Evolutionary conservation across 2,113 vertebrate genomes (phyloP).

Genomic region (Chitala chitala): DNA sequence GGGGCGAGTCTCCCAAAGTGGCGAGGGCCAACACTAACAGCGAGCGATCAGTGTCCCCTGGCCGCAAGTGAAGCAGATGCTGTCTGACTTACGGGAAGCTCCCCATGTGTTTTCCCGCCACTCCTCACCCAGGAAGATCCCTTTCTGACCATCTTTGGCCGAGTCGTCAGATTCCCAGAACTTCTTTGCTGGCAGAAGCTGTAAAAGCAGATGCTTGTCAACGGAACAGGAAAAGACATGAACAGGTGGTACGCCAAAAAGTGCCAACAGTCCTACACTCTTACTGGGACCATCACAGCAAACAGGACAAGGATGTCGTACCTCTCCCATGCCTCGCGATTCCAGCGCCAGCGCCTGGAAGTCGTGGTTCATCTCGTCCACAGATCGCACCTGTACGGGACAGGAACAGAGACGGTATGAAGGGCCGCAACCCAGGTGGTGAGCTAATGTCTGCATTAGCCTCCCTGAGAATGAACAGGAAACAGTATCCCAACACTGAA

Average conservation of each 20-base stretch:
- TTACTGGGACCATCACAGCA: too few species aligned
- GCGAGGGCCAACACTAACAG: too few species aligned
- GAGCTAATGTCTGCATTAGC: too few species aligned
- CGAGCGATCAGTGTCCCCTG: too few species aligned
- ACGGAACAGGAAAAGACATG: neutral
- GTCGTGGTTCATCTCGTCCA: constrained; percentile 98
- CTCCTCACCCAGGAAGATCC: constrained; percentile 92
- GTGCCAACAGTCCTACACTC: too few species aligned
- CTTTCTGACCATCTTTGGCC: constrained; percentile 96
- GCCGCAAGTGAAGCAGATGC: neutral
- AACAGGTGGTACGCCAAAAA: neutral
- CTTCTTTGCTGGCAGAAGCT: constrained; percentile 97
- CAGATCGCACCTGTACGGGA: constrained; percentile 73
- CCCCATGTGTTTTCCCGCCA: constrained; percentile 97
- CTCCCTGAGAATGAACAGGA: too few species aligned
- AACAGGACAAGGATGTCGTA: too few species aligned
- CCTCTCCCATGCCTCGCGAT: constrained; percentile 97
- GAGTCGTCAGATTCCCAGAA: constrained; percentile 98
- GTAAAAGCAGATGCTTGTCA: constrained; percentile 31
- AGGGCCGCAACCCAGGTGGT: neutral
- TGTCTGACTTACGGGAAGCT: constrained; percentile 80
- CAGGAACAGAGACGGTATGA: neutral
- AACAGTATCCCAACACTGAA: neutral
- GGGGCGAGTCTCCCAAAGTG: too few species aligned
- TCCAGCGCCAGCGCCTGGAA: constrained; percentile 98